Percentiles rank a stretch among this genome's conserved stretches.
Evolutionary conservation across 2,797 vertebrate species (phyloP).

Genomic region (Poliocrania exsul): DNA sequence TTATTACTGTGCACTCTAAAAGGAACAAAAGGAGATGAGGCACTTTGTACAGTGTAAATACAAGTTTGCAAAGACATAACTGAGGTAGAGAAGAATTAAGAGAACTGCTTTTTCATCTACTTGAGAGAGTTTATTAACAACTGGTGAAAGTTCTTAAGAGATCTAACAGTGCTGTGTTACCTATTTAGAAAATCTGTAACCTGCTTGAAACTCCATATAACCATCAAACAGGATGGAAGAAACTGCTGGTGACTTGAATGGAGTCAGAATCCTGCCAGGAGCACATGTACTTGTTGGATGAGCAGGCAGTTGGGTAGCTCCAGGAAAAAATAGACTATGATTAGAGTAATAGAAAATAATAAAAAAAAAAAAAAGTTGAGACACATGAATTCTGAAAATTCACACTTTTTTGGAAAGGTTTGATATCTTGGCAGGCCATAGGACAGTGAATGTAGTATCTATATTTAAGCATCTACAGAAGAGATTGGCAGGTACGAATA

Average conservation of each 20-base stretch:
- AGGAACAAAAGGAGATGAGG: background rate
- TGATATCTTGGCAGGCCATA: background rate
- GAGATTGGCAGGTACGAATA: background rate
- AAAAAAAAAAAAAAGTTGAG: background rate
- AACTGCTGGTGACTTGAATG: background rate
- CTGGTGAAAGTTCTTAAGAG: background rate
- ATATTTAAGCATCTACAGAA: background rate
- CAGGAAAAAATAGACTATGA: background rate
- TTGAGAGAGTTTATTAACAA: background rate
- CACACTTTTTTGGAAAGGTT: background rate
- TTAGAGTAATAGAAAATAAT: background rate
- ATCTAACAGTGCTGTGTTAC: background rate
- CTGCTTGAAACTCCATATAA: background rate
- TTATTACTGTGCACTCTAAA: background rate
- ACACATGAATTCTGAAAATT: fast-evolving
- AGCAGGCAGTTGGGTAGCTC: background rate
- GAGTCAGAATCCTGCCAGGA: background rate
- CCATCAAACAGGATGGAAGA: background rate
- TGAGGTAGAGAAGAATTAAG: background rate
- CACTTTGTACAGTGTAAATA: background rate
- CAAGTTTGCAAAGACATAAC: background rate
- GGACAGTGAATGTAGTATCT: background rate
- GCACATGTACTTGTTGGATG: background rate
- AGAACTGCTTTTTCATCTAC: background rate
- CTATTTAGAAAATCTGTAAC: background rate